A percentile compares a stretch with the other conserved stretches of the same genome.
Conservation (phyloP, 2,888 invertebrate species). For the Aphelenchoides bicaudatus region DNA sequence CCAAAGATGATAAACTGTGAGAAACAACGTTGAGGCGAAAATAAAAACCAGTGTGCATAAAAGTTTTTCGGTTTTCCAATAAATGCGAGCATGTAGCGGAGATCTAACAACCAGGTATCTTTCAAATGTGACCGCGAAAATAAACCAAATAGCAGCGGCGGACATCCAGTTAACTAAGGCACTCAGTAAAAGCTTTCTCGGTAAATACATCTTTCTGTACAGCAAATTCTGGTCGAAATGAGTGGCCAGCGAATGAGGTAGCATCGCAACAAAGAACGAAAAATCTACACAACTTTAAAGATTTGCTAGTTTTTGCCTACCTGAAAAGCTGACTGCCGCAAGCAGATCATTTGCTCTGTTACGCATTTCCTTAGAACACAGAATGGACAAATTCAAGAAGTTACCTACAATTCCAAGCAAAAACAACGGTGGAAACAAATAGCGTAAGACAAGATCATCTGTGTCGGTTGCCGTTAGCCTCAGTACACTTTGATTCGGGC, state of each 20-base stretch:
- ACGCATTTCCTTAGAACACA: slow-evolving; percentile 51
- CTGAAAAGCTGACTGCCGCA: slow-evolving; percentile 57
- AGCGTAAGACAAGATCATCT: slow-evolving; percentile 43
- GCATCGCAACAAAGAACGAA: slow-evolving; percentile 44
- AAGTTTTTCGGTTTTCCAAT: slow-evolving; percentile 50
- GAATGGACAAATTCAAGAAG: slow-evolving; percentile 52
- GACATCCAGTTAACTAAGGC: slow-evolving; percentile 59
- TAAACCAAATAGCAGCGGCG: slow-evolving; percentile 59
- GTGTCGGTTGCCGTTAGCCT: slow-evolving; percentile 21
- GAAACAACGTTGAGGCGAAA: slow-evolving; percentile 50
- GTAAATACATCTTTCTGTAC: slow-evolving; percentile 46
- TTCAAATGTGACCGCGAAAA: slow-evolving; percentile 57
- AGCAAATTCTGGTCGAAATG: slow-evolving; percentile 34
- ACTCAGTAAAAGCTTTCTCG: too few relatives aligned
- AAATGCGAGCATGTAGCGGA: slow-evolving; percentile 52
- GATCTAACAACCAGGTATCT: slow-evolving; percentile 49
- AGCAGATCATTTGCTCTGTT: slow-evolving; percentile 59
- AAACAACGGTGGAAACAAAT: slow-evolving; percentile 56
- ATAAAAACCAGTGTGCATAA: slow-evolving; percentile 45
- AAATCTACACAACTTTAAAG: too few relatives aligned
- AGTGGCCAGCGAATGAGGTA: slow-evolving; percentile 40
- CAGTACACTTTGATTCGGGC: too few relatives aligned
- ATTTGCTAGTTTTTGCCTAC: too few relatives aligned
- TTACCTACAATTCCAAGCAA: slow-evolving; percentile 55
- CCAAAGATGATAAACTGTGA: slow-evolving; percentile 4